Conservation (phyloP, 2,797 vertebrate genomes). For the Sebastes iracundus region DNA sequence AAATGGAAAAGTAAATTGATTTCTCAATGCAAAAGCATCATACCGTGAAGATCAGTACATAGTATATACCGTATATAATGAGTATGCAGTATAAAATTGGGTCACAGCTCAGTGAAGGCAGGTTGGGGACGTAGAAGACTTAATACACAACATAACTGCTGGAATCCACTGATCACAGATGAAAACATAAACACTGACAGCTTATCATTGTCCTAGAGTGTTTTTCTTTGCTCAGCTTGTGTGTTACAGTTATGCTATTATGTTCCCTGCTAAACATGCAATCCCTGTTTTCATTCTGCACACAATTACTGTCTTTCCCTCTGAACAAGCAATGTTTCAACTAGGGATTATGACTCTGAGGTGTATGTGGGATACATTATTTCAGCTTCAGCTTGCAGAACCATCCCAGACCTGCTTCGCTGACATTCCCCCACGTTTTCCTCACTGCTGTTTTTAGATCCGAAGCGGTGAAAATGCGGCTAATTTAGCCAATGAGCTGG, state of each 20-base stretch:
- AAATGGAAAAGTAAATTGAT: conserved; percentile 15
- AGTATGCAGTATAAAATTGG: background rate
- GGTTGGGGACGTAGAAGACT: background rate
- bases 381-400: conserved; percentile 25
- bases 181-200: background rate
- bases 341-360: conserved; percentile 34
- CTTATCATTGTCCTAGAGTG: background rate
- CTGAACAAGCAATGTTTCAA: background rate
- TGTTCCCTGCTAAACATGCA: conserved; percentile 7
- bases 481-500: conserved; percentile 96
- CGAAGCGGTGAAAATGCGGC: conserved; percentile 98
- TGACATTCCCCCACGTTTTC: conserved; percentile 48
- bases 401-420: conserved; percentile 1
- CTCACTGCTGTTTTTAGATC: conserved; percentile 82
- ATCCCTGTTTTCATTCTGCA: background rate
- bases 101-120: conserved; percentile 1
- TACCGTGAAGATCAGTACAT: background rate
- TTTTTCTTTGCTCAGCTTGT: background rate
- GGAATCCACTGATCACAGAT: conserved; percentile 10
- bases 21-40: background rate
- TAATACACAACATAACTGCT: background rate
- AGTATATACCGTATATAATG: background rate
- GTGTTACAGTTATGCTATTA: background rate
- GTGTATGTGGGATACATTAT: conserved; percentile 33
- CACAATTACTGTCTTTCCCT: conserved; percentile 6